Evolutionary conservation across 2,797 vertebrate genomes (phyloP).

Genomic region (Acropternis orthonyx): DNA sequence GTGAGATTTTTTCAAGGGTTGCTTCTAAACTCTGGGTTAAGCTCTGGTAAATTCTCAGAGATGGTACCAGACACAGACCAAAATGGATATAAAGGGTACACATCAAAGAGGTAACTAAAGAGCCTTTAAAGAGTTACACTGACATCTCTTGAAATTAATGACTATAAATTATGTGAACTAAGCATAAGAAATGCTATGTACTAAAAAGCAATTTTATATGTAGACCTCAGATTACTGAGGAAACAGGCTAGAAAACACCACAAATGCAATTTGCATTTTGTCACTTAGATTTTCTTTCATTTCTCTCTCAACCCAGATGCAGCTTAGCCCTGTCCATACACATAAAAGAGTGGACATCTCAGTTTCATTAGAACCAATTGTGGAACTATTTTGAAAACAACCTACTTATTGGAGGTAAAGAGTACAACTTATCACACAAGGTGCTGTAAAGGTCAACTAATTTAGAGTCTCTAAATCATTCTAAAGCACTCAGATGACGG

Average conservation of each 20-base stretch:
- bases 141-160: neutral
- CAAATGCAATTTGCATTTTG: neutral
- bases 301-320: neutral
- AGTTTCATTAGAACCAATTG: neutral
- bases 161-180: neutral
- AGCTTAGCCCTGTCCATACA: neutral
- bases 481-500: neutral
- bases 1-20: neutral
- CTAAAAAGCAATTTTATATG: neutral
- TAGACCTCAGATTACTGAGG: neutral
- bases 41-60: neutral
- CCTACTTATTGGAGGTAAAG: neutral
- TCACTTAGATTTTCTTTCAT: neutral
- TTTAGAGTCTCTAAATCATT: neutral
- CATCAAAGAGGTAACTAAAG: neutral
- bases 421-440: neutral
- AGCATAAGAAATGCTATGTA: rapidly evolving
- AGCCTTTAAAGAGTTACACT: neutral
- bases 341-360: neutral
- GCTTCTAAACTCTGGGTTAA: neutral
- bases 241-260: neutral
- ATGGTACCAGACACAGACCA: neutral
- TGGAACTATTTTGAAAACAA: neutral
- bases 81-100: neutral
- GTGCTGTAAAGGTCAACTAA: neutral